Evolutionary conservation across 1,140 invertebrate species (phyloP).

Genomic region (Papilio aristodemus): DNA sequence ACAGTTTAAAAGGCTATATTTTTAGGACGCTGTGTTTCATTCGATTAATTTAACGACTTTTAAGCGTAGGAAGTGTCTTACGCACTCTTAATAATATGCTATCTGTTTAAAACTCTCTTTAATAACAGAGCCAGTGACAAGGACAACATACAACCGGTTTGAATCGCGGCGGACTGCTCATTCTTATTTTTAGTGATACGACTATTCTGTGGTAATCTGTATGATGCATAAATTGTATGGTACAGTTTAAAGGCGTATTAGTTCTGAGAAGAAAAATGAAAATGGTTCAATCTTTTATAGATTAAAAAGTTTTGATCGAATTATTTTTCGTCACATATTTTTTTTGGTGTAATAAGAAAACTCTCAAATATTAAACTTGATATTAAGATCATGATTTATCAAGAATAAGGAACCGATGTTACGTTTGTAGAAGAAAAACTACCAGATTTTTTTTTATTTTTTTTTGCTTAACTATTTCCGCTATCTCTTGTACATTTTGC

Average conservation of each 20-base stretch:
- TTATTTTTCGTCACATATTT: no score
- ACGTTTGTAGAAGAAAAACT: no score
- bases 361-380: no score
- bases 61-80: constrained; percentile 14
- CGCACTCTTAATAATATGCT: constrained; percentile 23
- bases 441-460: no score
- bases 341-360: no score
- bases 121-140: background rate
- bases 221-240: background rate
- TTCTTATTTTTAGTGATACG: constrained; percentile 34
- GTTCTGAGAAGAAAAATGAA: background rate
- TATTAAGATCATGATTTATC: no score
- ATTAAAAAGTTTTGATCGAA: no score
- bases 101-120: constrained; percentile 21
- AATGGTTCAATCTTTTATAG: background rate
- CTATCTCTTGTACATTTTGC: constrained; percentile 5
- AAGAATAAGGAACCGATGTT: no score
- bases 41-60: constrained; percentile 1
- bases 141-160: constrained; percentile 16
- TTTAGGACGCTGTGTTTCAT: constrained; percentile 3
- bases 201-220: constrained; percentile 26
- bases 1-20: background rate
- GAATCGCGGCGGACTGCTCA: constrained; percentile 26
- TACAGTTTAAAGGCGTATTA: constrained; percentile 11
- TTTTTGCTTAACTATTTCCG: background rate